phyloP scores from a whole-genome alignment of 2,113 vertebrate genomes.

The Erythrolamprus reginae region DNA sequence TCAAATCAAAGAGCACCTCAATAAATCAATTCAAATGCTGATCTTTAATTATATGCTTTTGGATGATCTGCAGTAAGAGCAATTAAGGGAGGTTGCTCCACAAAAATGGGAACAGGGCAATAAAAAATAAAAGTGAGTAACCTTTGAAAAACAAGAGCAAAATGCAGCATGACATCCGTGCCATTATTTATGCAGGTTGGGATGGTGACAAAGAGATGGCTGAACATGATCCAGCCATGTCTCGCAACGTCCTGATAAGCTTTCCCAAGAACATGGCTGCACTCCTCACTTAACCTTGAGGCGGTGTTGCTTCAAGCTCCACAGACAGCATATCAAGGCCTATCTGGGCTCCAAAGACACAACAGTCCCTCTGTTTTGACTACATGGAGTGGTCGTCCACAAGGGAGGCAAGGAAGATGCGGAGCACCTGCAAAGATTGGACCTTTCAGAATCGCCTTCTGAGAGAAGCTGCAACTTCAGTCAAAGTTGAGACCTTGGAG shows the following conservation, averaged over 20 bases:
- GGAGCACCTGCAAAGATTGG: too few species aligned
- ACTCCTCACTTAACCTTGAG: rapidly evolving
- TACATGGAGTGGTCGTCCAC: neutral
- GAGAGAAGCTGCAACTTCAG: neutral
- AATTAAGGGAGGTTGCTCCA: conserved; percentile 21
- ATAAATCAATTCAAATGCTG: conserved; percentile 47
- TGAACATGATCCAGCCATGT: neutral
- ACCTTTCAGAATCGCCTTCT: neutral
- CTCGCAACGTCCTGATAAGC: neutral
- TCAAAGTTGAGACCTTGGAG: neutral
- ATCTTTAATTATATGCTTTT: conserved; percentile 34
- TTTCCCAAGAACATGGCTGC: neutral
- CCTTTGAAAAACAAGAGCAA: conserved; percentile 18
- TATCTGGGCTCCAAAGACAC: neutral
- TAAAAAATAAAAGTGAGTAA: conserved; percentile 20
- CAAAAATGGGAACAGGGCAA: conserved; percentile 18
- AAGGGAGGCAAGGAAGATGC: rapidly evolving
- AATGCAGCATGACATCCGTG: conserved; percentile 10
- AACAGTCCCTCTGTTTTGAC: rapidly evolving
- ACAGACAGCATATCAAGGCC: rapidly evolving
- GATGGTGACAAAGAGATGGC: neutral
- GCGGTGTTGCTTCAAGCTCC: too few species aligned
- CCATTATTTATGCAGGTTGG: neutral
- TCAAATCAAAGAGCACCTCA: conserved; percentile 49
- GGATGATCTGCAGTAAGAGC: neutral